phyloP scores from a whole-genome alignment of 2,113 vertebrate genomes.

The Limanda limanda region DNA sequence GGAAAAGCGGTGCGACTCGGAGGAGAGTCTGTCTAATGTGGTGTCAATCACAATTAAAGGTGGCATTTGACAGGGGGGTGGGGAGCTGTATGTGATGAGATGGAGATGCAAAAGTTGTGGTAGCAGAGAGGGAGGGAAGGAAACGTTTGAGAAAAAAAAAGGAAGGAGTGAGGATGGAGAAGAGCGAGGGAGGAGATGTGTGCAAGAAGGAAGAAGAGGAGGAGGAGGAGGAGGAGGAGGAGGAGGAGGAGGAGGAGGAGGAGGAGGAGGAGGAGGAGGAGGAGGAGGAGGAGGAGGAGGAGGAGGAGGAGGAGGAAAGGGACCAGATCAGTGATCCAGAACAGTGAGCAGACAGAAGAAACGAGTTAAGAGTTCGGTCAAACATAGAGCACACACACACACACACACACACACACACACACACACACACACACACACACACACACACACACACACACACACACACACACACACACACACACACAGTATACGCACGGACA shows the following conservation, averaged over 20 bases:
- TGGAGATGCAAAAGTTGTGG: conserved; percentile 20
- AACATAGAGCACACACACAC: conserved; percentile 58
- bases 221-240: conserved; percentile 26
- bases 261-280: no score
- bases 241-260: conserved; percentile 5
- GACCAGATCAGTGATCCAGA: conserved; percentile 76
- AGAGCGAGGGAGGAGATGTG: conserved; percentile 20
- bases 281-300: no score
- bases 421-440: conserved; percentile 23
- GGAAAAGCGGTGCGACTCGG: conserved; percentile 12
- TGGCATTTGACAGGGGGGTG: conserved; percentile 13
- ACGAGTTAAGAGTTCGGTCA: conserved; percentile 72
- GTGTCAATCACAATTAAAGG: conserved; percentile 53
- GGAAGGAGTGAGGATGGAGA: not conserved
- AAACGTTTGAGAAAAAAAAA: conserved; percentile 18
- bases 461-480: conserved; percentile 16
- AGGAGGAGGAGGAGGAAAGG: conserved; percentile 18
- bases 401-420: conserved; percentile 24
- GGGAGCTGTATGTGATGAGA: conserved; percentile 13
- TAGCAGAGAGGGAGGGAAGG: conserved; percentile 7
- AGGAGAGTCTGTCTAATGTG: conserved; percentile 23
- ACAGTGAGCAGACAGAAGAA: conserved; percentile 79
- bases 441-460: conserved; percentile 33
- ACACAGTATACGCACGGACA: conserved; percentile 21
- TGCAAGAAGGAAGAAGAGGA: conserved; percentile 7